Evolutionary conservation across 2,113 vertebrate genomes (phyloP).

Genomic region (Cephalopholis sonnerati): DNA sequence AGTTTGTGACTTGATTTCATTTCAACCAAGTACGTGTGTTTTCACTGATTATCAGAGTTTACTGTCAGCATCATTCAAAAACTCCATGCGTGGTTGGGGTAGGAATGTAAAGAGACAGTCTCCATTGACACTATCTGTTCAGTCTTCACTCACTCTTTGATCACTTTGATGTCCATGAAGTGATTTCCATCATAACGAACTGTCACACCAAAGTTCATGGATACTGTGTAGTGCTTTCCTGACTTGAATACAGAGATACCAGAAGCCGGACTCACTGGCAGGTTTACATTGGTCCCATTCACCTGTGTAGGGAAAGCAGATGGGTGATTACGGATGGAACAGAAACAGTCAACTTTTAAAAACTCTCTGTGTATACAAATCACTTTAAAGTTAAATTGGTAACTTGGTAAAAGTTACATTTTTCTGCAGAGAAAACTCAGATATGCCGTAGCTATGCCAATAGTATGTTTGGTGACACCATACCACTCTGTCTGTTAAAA

Average conservation of each 20-base stretch:
- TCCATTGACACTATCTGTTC: not conserved
- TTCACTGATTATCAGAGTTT: not conserved
- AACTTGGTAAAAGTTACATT: not conserved
- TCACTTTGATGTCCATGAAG: conserved; percentile 83
- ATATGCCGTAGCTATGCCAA: not conserved
- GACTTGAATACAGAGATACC: conserved; percentile 73
- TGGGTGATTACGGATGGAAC: not conserved
- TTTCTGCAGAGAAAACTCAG: not conserved
- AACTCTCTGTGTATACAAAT: not conserved
- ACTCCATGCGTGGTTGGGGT: not conserved
- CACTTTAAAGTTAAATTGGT: not conserved
- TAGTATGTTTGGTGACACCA: not conserved
- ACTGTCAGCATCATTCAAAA: not conserved
- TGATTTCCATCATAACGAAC: conserved; percentile 86
- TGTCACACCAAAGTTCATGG: conserved; percentile 80
- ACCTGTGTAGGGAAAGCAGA: conserved; percentile 54
- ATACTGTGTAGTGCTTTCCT: conserved; percentile 74
- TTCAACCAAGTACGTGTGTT: not conserved
- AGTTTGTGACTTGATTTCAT: not conserved
- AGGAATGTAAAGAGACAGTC: not conserved
- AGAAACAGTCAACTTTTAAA: not conserved
- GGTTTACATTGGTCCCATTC: conserved; percentile 74
- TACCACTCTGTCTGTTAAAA: not conserved
- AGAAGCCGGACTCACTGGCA: conserved; percentile 50
- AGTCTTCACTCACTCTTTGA: conserved; percentile 81